Evolutionary conservation across 2,888 invertebrate genomes (phyloP).

Genomic region (Rhimphoctona megacephalus): DNA sequence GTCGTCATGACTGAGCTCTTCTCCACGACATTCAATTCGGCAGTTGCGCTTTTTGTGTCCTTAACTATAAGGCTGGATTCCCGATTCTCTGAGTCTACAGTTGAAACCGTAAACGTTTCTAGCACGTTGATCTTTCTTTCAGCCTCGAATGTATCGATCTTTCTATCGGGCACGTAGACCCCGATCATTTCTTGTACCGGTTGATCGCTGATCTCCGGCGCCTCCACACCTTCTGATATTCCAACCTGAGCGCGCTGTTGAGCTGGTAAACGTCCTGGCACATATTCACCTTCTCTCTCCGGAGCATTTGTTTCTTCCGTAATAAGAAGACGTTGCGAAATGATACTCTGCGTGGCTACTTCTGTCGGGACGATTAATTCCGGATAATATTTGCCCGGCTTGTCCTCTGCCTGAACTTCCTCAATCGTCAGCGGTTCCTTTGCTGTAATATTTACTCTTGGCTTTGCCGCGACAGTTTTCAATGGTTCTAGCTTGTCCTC

Average conservation of each 20-base stretch:
- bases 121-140: slow-evolving; percentile 80
- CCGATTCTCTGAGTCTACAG: slow-evolving; percentile 89
- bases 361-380: slow-evolving; percentile 93
- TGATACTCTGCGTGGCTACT: slow-evolving; percentile 88
- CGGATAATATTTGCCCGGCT: slow-evolving; percentile 92
- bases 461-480: slow-evolving; percentile 86
- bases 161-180: slow-evolving; percentile 83
- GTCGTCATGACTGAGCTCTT: slow-evolving; percentile 87
- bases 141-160: slow-evolving; percentile 77
- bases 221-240: slow-evolving; percentile 87
- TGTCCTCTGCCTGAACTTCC: slow-evolving; percentile 89
- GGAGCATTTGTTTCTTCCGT: slow-evolving; percentile 89
- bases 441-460: slow-evolving; percentile 88
- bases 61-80: slow-evolving; percentile 87
- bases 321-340: slow-evolving; percentile 88
- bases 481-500: slow-evolving; percentile 87
- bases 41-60: slow-evolving; percentile 86
- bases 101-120: slow-evolving; percentile 87
- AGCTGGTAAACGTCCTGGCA: slow-evolving; percentile 87
- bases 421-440: slow-evolving; percentile 89
- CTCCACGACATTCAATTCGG: slow-evolving; percentile 87
- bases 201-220: slow-evolving; percentile 86
- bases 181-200: slow-evolving; percentile 89
- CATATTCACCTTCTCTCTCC: slow-evolving; percentile 89
- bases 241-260: slow-evolving; percentile 87